Conservation (phyloP, 2,113 vertebrate species). For the Chaetodon auriga region DNA sequence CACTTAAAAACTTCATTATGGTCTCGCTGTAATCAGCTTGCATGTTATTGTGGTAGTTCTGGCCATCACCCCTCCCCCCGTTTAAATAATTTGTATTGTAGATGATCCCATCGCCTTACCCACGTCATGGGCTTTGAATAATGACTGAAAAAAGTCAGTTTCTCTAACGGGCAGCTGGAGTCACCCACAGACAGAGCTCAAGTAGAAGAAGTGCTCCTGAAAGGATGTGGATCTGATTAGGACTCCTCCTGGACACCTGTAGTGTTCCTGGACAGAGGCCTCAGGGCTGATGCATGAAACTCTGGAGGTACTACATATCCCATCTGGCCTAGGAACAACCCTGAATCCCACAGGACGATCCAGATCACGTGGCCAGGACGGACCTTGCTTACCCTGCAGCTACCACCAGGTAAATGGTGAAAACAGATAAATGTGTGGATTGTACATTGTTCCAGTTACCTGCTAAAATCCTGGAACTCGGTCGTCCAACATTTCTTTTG, state of each 20-base stretch:
- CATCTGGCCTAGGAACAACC: not conserved
- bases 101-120: not conserved
- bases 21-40: not conserved
- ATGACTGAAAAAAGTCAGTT: slow-evolving; percentile 1
- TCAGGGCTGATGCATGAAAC: not conserved
- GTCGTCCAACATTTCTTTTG: not conserved
- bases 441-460: not conserved
- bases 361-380: not conserved
- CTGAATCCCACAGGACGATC: not conserved
- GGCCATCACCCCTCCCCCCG: not conserved
- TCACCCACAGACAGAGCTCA: not conserved
- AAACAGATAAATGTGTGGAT: not conserved
- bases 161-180: not conserved
- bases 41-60: not conserved
- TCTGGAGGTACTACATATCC: slow-evolving; percentile 7
- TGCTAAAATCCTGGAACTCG: too few species aligned
- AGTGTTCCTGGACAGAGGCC: too few species aligned
- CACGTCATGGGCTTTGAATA: not conserved
- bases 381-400: not conserved
- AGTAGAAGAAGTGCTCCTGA: not conserved
- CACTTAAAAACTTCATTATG: not conserved
- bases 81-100: not conserved
- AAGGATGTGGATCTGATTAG: slow-evolving; percentile 14
- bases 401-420: not conserved
- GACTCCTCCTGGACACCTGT: not conserved